Evolutionary conservation across 2,888 invertebrate genomes (phyloP).

Genomic region (Scaptomyza cyrtandrae): DNA sequence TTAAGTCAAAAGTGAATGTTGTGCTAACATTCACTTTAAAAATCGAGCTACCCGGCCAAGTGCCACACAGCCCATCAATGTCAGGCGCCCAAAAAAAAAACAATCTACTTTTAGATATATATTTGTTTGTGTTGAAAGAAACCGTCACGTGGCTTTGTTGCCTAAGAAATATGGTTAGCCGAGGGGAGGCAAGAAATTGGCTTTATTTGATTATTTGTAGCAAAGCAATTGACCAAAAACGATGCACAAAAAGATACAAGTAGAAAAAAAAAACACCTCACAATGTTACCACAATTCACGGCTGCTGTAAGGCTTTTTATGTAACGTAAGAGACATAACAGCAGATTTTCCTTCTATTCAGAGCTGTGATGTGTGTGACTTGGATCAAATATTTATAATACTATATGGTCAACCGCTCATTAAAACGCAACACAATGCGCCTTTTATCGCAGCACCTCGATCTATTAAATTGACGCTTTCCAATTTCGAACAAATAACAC

Average conservation of each 20-base stretch:
- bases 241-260: constrained; percentile 16
- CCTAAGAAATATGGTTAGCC: constrained; percentile 8
- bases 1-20: constrained; percentile 68
- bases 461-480: constrained; percentile 45
- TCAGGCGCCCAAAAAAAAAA: constrained; percentile 44
- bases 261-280: constrained; percentile 30
- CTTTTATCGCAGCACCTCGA: constrained; percentile 40
- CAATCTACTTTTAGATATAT: constrained; percentile 40
- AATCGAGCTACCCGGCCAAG: constrained; percentile 56
- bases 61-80: constrained; percentile 54
- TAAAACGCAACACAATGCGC: constrained; percentile 49
- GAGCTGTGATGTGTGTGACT: constrained; percentile 6
- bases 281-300: constrained; percentile 58
- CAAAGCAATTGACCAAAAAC: constrained; percentile 61
- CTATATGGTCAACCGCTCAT: constrained; percentile 35
- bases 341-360: constrained; percentile 8
- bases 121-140: constrained; percentile 18
- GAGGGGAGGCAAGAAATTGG: constrained; percentile 35
- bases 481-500: constrained; percentile 43
- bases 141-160: constrained; percentile 28
- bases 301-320: constrained; percentile 52
- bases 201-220: constrained; percentile 57
- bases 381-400: constrained; percentile 14
- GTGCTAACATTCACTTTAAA: constrained; percentile 67
- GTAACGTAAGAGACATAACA: constrained; percentile 43